Base-by-base conservation (phyloP, 2,797 vertebrate genomes). In the Scolopax rusticola region DNA sequence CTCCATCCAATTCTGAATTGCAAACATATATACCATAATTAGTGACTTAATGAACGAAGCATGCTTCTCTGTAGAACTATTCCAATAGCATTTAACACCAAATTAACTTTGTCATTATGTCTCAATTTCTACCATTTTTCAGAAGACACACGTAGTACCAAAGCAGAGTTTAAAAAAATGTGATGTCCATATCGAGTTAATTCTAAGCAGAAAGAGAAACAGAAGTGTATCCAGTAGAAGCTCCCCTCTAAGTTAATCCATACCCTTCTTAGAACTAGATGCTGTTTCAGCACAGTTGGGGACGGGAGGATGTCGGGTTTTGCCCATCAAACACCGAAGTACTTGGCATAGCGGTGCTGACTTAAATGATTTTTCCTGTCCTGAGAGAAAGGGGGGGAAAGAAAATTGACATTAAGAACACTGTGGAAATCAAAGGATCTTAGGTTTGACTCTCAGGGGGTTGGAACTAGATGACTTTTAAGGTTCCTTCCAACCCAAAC, bases 151-250 rank as follows among this genome's bases (percentile, higher is more conserved):
- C 1, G 4, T 48, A 69, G n/a, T 17, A 21, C 24, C 20, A 68
- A n/a, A 30, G 7, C 8, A 7, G 12, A 69, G 19, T 63, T 70
- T 33, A 25, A 16, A 28, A 60, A 68, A 7, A 33, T 2, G 17
- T 54, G 40, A 45, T 11, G 8, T 45, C 30, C 27, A 2, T 21
- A 16, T 7, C 11, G 24, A 74, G 11, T 33, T 33, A 47, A 60
- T 45, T 33, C 47, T 36, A 41, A 43, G 12, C 15, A 50, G 15
- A 63, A 30, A 38, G 41, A 19, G 41, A 47, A 57, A 36, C 3
- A 50, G 8, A 54, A 19, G 40, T 0, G 0, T 14, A 20, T 10
- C 12, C 23, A 28, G 40, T n/a, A 38, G 38, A 27, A 12, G 7
- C 21, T 48, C 40, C 41, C 25, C 27, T 38, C 14, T 12, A 36